Evolutionary conservation across 2,797 vertebrate species (phyloP), one percentile per base, ranked within the genome.

Genomic region (Chromobotia macracanthus): DNA sequence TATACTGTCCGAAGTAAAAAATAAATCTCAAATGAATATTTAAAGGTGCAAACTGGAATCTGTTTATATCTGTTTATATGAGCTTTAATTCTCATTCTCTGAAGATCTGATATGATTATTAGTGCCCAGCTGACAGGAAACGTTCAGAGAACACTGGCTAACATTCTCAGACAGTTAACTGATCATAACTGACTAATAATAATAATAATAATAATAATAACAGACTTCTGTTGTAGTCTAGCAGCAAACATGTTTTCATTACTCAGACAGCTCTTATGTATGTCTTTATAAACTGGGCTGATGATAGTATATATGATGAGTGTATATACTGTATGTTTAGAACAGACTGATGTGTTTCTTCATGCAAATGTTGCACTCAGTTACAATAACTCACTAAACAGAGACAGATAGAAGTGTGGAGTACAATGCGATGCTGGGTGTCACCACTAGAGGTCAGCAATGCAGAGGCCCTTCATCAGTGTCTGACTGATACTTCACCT

Each of bases 281-380:
- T n/a, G n/a, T 58, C 12, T 56, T 38, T 18, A 15, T 56, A 19
- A 31, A 16, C 44, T 75, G 60, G 3, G 60, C 35, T 18, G 41
- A 58, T n/a, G 53, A 48, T n/a, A n/a, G n/a, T n/a, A n/a, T n/a
- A n/a, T n/a, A n/a, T n/a, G 2, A n/a, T 55, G 31, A 21, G 18
- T 64, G 21, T 55, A 5, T 46, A 31, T 44, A 21, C 72, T 81
- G 83, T 87, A 82, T 82, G 79, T 85, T 88, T 87, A 89, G 88
- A 84, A 77, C 70, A 61, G 89, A 87, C 87, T 87, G 81, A 84
- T 92, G 89, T 92, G 78, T 80, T 88, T 31, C 89, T 89, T 84
- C 79, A 83, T 90, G 88, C 86, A 91, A 67, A 77, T 87, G 89
- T 92, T 88, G 89, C 92, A 89, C 35, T 38, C 88, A 83, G 31